phyloP scores from a whole-genome alignment of 1,140 invertebrate genomes.

The Nomia melanderi region DNA sequence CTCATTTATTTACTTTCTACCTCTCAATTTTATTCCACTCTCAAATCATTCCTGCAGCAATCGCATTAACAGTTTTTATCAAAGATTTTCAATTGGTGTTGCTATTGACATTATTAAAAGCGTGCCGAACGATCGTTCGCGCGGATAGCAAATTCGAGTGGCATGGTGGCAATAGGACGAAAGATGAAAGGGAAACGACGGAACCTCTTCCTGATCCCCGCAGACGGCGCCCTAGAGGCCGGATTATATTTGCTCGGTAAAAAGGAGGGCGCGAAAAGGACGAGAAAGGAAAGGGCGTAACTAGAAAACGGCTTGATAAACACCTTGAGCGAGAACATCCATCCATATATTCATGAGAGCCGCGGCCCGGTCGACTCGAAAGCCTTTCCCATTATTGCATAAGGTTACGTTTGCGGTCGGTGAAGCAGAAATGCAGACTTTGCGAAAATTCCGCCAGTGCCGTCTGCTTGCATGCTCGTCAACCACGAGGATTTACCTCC shows the following conservation, averaged over 20 bases:
- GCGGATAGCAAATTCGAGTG: slow-evolving; percentile 1
- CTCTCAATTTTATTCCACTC: no score
- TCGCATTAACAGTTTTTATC: no score
- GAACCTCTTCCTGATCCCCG: slow-evolving; percentile 18
- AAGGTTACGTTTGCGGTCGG: slow-evolving; percentile 73
- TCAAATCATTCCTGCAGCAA: no score
- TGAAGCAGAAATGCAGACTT: slow-evolving; percentile 73
- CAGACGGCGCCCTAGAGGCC: not conserved
- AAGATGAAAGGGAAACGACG: slow-evolving; percentile 17
- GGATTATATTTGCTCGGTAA: slow-evolving; percentile 54
- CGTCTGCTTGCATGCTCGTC: slow-evolving; percentile 36
- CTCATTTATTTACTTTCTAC: no score
- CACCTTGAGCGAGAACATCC: slow-evolving; percentile 73
- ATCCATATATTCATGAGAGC: slow-evolving; percentile 76
- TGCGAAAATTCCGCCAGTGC: slow-evolving; percentile 60
- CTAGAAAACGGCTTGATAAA: slow-evolving; percentile 75
- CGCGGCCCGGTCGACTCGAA: slow-evolving; percentile 61
- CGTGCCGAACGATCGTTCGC: not conserved
- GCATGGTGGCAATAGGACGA: not conserved
- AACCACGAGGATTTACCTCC: slow-evolving; percentile 38
- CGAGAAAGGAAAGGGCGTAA: slow-evolving; percentile 62
- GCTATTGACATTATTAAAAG: not conserved
- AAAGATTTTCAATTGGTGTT: no score
- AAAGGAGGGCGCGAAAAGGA: slow-evolving; percentile 26
- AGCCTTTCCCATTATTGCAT: slow-evolving; percentile 75